Evolutionary conservation across 2,888 invertebrate genomes (phyloP), one percentile per base, ranked within the genome.

Genomic region (Caenorhabditis sulstoni): DNA sequence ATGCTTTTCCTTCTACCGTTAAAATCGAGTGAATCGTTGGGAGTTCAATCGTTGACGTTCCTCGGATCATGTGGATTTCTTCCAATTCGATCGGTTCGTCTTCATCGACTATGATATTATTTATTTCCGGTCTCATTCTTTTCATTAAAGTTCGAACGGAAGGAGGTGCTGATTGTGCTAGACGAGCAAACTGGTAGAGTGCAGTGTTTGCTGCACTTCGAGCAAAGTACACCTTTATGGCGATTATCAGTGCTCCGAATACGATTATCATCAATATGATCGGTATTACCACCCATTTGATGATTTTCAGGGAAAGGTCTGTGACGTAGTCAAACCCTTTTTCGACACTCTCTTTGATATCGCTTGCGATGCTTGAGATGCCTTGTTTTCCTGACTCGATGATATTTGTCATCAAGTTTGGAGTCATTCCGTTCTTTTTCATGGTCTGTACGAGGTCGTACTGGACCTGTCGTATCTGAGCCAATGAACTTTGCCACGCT

Each of bases 131-230:
- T 29, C 20, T 35, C 61, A 47, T 49, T n/a, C 50, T 35, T 20
- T 49, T 62, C 3, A 62, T 62, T 14, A 62, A 14, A 12, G 35
- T 12, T 50, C 49, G 47, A 2, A 50, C 22, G 1, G 35, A 20
- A 20, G 50, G 50, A 5, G 61, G 50, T 18, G 61, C 61, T 62
- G 9, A 35, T 62, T 49, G 47, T 16, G 61, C 49, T 16, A 62
- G 5, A 37, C 49, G 29, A 0, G 37, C 61, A 14, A 62, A 20
- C 49, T 62, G 29, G 0, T 37, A 35, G 3, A 62, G 9, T 14
- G 49, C 61, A 3, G 49, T 23, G 7, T 37, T 49, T 7, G 61
- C 61, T 16, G 50, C 35, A 37, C 18, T 49, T 14, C 49, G 14
- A 0, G n/a, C 44, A 1, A 59, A 18, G 39, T 62, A 62, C 1